A percentile compares a stretch with the other conserved stretches of the same genome.
phyloP scores from a whole-genome alignment of 2,888 invertebrate genomes.

The Anticlea derivata region DNA sequence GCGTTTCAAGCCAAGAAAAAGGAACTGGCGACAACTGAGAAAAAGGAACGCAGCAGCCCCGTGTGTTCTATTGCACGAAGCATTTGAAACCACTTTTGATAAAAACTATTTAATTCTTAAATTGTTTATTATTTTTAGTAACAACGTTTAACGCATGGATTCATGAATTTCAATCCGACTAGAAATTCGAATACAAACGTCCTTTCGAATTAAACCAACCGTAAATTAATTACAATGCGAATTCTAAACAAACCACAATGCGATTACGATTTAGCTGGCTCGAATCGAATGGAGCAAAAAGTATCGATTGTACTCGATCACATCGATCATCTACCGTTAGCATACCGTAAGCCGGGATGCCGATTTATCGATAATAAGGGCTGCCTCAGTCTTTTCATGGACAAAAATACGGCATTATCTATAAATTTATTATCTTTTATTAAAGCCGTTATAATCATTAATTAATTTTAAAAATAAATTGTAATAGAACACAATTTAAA shows the following conservation, averaged over 20 bases:
- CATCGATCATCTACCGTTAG: conserved; percentile 71
- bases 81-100: too few species aligned
- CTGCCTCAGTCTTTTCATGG: conserved; percentile 14
- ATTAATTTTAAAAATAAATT: too few species aligned
- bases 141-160: conserved; percentile 19
- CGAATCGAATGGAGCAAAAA: conserved; percentile 65
- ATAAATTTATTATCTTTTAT: too few species aligned
- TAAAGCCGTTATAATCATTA: too few species aligned
- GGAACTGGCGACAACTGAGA: too few species aligned
- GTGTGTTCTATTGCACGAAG: too few species aligned
- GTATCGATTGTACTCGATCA: conserved; percentile 62
- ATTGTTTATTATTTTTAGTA: too few species aligned
- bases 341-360: conserved; percentile 70
- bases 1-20: too few species aligned
- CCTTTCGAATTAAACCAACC: conserved; percentile 51
- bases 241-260: conserved; percentile 58
- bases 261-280: conserved; percentile 66
- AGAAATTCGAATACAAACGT: conserved; percentile 38
- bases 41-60: too few species aligned
- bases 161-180: conserved; percentile 33
- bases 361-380: conserved; percentile 63
- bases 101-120: too few species aligned
- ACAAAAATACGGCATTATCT: too few species aligned
- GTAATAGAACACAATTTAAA: too few species aligned
- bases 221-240: conserved; percentile 51